Evolutionary conservation across 2,888 invertebrate species (phyloP), one percentile per base, ranked within the genome.

Genomic region (Agrilus biguttatus): DNA sequence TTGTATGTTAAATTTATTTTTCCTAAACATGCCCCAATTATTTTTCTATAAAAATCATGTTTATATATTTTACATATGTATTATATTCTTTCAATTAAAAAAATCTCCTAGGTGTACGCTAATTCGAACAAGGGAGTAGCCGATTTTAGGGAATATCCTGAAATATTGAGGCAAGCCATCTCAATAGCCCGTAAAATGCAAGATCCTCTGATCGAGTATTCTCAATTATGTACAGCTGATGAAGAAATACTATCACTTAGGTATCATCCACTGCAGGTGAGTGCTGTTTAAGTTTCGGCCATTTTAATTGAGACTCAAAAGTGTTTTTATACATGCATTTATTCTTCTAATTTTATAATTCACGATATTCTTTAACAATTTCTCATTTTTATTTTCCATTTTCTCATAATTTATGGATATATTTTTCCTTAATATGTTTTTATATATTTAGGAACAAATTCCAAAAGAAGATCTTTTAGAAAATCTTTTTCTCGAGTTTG

Each of bases 161-260:
- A 82, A 38, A 69, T 93, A 12, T 68, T 97, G 2, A 76, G 93
- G 0, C 90, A 97, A 67, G 93, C 97, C 0, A 81, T 96, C 42
- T 96, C 95, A 1, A 69, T 97, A 46, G 96, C 90, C 0, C 75
- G 98, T 17, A 74, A 89, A 45, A 70, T 96, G 57, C 93, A 97
- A 66, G 98, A 98, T 68, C 97, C 98, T 0, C 70, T 98, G 0
- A 78, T 95, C 48, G 98, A 98, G 65, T 95, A 90, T 63, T 88
- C 93, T 1, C 96, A 97, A 60, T 70, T 98, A 0, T 97, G 95
- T 63, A 93, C 92, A 5, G 78, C 84, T 0, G 97, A 98, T 58
- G 95, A 97, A 51, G 98, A 98, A 71, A 89, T 98, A 50, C 69
- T 98, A 14, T 95, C 95, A 60, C 75, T 98, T 23, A 77, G 90